These are phyloP conservation scores for Phataginus tricuspis DNA, from an alignment of 2,797 vertebrate genomes.

Conservation along the genomic window DNA sequence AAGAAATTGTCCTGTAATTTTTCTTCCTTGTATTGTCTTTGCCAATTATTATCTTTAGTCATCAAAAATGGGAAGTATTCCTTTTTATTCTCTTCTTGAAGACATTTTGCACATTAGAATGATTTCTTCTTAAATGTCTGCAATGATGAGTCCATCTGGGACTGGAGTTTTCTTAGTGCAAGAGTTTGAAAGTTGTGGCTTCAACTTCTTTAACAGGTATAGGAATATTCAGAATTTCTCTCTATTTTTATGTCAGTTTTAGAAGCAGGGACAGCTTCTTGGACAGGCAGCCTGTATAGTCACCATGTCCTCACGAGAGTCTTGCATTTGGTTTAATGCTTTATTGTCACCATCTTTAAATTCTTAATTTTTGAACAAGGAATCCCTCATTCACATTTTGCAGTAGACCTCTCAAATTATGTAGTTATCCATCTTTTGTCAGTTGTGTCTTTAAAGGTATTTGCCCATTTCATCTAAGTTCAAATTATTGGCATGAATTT, in stretches of 20 bases:
- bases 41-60: background rate
- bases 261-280: background rate
- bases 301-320: background rate
- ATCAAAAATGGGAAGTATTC: background rate
- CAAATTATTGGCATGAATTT: background rate
- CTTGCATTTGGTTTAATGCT: background rate
- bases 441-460: background rate
- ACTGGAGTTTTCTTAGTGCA: background rate
- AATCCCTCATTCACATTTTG: background rate
- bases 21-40: background rate
- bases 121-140: background rate
- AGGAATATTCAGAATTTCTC: background rate
- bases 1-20: background rate
- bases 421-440: background rate
- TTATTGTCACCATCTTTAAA: background rate
- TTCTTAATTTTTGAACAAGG: background rate
- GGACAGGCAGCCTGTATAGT: background rate
- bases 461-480: background rate
- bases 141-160: background rate
- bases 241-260: background rate
- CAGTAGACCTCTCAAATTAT: background rate
- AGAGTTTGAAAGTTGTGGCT: background rate
- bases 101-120: background rate
- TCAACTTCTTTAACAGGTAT: background rate
- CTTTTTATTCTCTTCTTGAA: background rate